These are phyloP conservation scores for Acronicta psi DNA, from an alignment of 2,888 invertebrate species.

Conservation along the genomic window DNA sequence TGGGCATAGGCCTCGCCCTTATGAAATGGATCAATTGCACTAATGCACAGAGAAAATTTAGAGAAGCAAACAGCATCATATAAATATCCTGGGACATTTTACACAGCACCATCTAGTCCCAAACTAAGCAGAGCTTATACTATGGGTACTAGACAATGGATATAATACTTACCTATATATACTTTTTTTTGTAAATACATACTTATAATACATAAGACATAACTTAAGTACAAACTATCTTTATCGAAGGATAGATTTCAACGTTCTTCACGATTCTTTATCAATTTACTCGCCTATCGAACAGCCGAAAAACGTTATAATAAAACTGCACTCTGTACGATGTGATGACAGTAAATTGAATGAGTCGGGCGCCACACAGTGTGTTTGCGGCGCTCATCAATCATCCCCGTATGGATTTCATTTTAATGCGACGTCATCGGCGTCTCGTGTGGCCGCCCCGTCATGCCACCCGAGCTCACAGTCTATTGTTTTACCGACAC, in stretches of 20 bases:
- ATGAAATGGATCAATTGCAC: no score
- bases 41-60: no score
- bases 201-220: no score
- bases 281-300: constrained; percentile 47
- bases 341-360: constrained; percentile 83
- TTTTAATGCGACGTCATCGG: constrained; percentile 88
- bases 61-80: no score
- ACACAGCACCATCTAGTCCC: no score
- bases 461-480: constrained; percentile 62
- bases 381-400: constrained; percentile 86
- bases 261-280: constrained; percentile 10
- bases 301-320: constrained; percentile 52
- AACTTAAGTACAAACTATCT: background rate
- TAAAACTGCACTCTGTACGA: constrained; percentile 60
- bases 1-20: no score
- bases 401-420: constrained; percentile 86
- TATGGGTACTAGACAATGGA: no score
- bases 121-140: no score
- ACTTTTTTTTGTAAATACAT: no score
- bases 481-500: constrained; percentile 68
- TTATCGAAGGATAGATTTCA: constrained; percentile 9
- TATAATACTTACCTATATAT: no score
- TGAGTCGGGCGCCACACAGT: constrained; percentile 76
- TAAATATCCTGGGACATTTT: no score
- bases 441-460: constrained; percentile 80